phyloP scores from a whole-genome alignment of 2,113 vertebrate species.

The Turdus rufiventris region DNA sequence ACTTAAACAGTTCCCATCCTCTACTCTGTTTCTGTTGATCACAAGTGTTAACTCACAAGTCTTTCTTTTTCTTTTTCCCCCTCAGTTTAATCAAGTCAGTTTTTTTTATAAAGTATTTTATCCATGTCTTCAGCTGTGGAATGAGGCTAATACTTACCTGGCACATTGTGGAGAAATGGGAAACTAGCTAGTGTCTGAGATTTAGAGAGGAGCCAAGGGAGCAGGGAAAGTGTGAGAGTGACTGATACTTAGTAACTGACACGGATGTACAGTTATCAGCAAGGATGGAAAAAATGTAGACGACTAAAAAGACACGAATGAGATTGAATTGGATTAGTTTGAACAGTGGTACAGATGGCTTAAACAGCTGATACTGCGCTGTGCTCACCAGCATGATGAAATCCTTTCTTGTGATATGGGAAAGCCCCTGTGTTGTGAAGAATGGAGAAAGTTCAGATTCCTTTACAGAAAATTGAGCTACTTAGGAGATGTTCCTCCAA shows the following conservation, averaged over 20 bases:
- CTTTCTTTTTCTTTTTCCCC: rapidly evolving
- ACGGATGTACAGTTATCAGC: not conserved
- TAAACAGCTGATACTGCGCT: not conserved
- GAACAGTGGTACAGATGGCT: not conserved
- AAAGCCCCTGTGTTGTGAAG: not conserved
- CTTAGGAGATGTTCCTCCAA: not conserved
- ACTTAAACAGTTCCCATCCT: not conserved
- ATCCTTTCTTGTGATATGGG: not conserved
- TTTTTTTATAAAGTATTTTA: not conserved
- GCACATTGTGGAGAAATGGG: not conserved
- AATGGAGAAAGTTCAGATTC: not conserved
- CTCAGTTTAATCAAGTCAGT: not conserved
- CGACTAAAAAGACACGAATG: not conserved
- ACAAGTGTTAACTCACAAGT: not conserved
- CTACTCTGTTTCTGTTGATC: not conserved
- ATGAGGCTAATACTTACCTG: not conserved
- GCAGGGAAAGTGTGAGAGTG: not conserved
- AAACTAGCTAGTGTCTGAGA: not conserved
- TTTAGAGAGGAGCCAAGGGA: not conserved
- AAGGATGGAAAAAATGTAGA: not conserved
- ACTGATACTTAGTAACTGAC: not conserved
- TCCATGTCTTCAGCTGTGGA: not conserved
- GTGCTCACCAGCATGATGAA: not conserved
- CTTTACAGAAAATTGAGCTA: not conserved
- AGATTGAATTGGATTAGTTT: not conserved